phyloP scores from a whole-genome alignment of 2,113 vertebrate genomes.

The Lepidothrix coronata region DNA sequence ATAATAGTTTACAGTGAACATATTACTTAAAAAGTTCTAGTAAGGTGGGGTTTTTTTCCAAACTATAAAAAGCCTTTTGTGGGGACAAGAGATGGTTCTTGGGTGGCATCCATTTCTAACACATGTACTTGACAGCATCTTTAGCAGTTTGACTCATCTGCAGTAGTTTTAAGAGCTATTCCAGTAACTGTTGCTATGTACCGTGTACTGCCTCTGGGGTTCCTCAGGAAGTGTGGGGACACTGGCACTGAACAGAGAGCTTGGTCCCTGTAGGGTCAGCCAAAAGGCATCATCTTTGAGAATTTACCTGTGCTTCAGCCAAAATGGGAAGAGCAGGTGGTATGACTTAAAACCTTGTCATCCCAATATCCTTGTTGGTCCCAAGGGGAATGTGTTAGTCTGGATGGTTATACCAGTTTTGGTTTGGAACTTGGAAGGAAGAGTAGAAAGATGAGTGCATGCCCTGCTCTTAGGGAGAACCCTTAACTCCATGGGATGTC shows the following conservation, averaged over 20 bases:
- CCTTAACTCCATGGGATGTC: neutral
- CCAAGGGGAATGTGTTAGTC: neutral
- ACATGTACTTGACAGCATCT: neutral
- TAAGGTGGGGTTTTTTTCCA: neutral
- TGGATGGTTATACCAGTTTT: neutral
- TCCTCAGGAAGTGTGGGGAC: neutral
- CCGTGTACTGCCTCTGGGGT: accelerated
- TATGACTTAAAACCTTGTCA: neutral
- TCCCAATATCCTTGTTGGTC: neutral
- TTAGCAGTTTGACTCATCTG: neutral
- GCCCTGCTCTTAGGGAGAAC: neutral
- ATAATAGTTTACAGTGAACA: neutral
- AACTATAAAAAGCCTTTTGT: neutral
- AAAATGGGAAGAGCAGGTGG: neutral
- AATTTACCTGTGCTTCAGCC: neutral
- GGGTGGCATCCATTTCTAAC: neutral
- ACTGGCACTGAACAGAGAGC: neutral
- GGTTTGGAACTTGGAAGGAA: neutral
- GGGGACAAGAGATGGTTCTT: neutral
- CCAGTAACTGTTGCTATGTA: neutral
- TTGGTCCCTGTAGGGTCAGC: neutral
- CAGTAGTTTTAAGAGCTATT: neutral
- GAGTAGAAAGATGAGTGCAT: neutral
- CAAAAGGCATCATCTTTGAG: neutral
- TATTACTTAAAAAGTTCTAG: neutral